A percentile compares a stretch with the other conserved stretches of the same genome.
Evolutionary conservation across 2,797 vertebrate species (phyloP).

Genomic region (Coranthus polyacanthus): DNA sequence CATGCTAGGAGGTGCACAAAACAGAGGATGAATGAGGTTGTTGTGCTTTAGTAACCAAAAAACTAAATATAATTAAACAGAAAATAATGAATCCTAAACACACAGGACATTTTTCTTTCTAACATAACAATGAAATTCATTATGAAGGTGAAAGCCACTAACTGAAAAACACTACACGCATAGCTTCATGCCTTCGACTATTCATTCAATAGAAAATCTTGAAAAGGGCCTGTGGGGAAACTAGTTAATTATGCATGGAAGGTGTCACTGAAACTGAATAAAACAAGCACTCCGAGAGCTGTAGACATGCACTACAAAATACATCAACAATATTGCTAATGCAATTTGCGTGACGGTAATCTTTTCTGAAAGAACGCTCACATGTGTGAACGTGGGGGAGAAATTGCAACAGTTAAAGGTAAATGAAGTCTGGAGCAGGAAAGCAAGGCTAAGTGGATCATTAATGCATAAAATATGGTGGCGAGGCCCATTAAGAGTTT

Average conservation of each 20-base stretch:
- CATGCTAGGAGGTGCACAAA: too few species aligned
- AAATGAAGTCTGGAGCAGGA: conserved; percentile 64
- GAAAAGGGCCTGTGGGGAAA: conserved; percentile 6
- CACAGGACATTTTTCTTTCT: background rate
- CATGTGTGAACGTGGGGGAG: conserved; percentile 25
- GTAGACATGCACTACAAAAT: conserved; percentile 33
- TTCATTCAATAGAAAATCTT: conserved; percentile 6
- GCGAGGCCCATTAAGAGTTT: conserved; percentile 56
- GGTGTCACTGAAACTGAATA: conserved; percentile 35
- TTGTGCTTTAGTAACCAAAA: background rate
- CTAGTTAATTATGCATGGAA: conserved; percentile 40
- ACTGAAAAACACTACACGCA: background rate
- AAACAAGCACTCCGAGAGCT: conserved; percentile 38
- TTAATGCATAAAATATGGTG: conserved; percentile 72
- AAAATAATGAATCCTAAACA: background rate
- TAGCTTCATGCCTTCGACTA: background rate
- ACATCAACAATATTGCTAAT: conserved; percentile 35
- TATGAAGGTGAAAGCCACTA: background rate
- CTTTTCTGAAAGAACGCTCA: conserved; percentile 38
- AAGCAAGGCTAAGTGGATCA: conserved; percentile 67
- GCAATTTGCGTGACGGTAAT: conserved; percentile 55
- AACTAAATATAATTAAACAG: background rate
- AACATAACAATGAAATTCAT: background rate
- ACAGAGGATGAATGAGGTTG: too few species aligned
- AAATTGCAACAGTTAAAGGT: conserved; percentile 54